Evolutionary conservation across 92 coral and sea anemone species (phyloP).

Genomic region (Zoanthus sansibaricus): DNA sequence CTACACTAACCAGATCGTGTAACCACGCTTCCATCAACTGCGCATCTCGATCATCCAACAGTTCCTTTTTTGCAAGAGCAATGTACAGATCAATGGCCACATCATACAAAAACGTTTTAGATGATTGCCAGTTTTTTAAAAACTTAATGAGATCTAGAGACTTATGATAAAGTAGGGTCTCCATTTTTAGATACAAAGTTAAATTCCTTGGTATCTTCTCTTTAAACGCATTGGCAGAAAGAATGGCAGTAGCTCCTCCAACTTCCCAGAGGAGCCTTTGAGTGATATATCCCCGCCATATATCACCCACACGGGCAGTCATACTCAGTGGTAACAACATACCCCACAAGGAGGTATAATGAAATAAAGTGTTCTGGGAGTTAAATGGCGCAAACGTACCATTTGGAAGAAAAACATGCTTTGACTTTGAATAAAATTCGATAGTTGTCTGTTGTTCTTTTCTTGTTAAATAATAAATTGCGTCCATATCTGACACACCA

Average conservation of each 20-base stretch:
- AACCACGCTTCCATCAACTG: slow-evolving; percentile 47
- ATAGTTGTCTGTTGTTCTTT: background rate
- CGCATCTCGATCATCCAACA: slow-evolving; percentile 27
- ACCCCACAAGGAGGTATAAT: slow-evolving; percentile 41
- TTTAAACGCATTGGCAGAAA: slow-evolving; percentile 28
- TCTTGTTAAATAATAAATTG: slow-evolving; percentile 19
- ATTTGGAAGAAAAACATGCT: slow-evolving; percentile 16
- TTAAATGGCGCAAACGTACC: slow-evolving; percentile 33
- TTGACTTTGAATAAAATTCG: background rate
- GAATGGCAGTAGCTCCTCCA: slow-evolving; percentile 5
- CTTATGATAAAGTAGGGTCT: slow-evolving; percentile 20
- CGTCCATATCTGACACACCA: slow-evolving; percentile 26
- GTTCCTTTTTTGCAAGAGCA: slow-evolving; percentile 14
- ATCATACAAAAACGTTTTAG: slow-evolving; percentile 26
- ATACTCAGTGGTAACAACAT: slow-evolving; percentile 38
- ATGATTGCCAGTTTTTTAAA: slow-evolving; percentile 21
- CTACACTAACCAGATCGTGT: slow-evolving; percentile 36
- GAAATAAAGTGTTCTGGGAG: slow-evolving; percentile 31
- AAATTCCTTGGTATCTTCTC: background rate
- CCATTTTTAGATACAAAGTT: background rate
- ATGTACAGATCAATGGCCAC: slow-evolving; percentile 19
- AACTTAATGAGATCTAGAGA: slow-evolving; percentile 18
- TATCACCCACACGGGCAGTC: slow-evolving; percentile 17
- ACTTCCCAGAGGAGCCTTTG: slow-evolving; percentile 37
- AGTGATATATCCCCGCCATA: slow-evolving; percentile 39